A percentile compares a stretch with the other conserved stretches of the same genome.
Evolutionary conservation across 2,797 vertebrate genomes (phyloP).

Genomic region (Pseudomugil tenellus): DNA sequence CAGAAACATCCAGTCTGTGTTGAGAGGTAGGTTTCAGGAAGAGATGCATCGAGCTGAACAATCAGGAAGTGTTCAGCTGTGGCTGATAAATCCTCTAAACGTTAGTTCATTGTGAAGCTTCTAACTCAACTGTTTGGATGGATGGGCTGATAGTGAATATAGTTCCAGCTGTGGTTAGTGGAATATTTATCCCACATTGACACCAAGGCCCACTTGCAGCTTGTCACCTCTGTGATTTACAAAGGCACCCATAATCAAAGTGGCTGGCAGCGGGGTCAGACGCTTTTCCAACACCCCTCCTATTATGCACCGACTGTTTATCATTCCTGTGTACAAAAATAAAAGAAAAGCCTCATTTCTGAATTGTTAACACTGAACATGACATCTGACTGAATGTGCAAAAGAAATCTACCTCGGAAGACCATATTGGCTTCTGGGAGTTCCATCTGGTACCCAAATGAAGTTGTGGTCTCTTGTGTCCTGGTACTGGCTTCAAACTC

Average conservation of each 20-base stretch:
- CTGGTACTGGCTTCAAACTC: conserved; percentile 97
- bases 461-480: conserved; percentile 94
- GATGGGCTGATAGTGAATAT: conserved; percentile 24
- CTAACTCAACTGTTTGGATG: conserved; percentile 36
- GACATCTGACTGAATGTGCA: background rate
- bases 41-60: conserved; percentile 28
- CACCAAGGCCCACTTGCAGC: conserved; percentile 87
- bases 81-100: conserved; percentile 13
- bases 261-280: conserved; percentile 90
- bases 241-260: conserved; percentile 94
- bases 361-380: background rate
- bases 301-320: conserved; percentile 95
- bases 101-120: conserved; percentile 4
- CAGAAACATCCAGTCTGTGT: conserved; percentile 41
- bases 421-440: conserved; percentile 92
- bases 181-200: conserved; percentile 79
- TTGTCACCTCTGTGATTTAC: conserved; percentile 94
- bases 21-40: conserved; percentile 61
- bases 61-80: conserved; percentile 19
- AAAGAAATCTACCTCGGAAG: conserved; percentile 86
- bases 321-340: conserved; percentile 81
- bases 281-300: conserved; percentile 94
- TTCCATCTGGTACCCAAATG: conserved; percentile 94
- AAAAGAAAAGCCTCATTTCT: conserved; percentile 9
- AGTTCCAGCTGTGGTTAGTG: conserved; percentile 13